phyloP scores from a whole-genome alignment of 2,113 vertebrate genomes.

The cattle (Bos taurus) region ARS-UCD2.0 NC_037334.1:18003501-18004000 shows the following conservation, averaged over 20 bases:
- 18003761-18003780: not conserved
- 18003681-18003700: slow-evolving; percentile 88
- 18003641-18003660: slow-evolving; percentile 79
- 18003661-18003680: slow-evolving; percentile 89
- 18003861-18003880: not conserved
- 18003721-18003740: slow-evolving; percentile 82
- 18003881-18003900: not conserved
- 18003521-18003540: not conserved
- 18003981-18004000: not conserved
- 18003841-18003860: not conserved
- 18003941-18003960: not conserved
- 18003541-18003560: not conserved
- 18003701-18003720: slow-evolving; percentile 80
- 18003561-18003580: not conserved
- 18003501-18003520: not conserved
- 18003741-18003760: not conserved
- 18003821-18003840: not conserved
- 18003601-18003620: not conserved
- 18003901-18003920: not conserved
- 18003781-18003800: not conserved
- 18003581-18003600: not conserved
- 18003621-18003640: not conserved
- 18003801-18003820: not conserved
- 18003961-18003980: too few species aligned
- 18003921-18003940: not conserved